Evolutionary conservation across 2,888 invertebrate genomes (phyloP), one percentile per base, ranked within the genome.

Genomic region (Pilophorus perplexus): DNA sequence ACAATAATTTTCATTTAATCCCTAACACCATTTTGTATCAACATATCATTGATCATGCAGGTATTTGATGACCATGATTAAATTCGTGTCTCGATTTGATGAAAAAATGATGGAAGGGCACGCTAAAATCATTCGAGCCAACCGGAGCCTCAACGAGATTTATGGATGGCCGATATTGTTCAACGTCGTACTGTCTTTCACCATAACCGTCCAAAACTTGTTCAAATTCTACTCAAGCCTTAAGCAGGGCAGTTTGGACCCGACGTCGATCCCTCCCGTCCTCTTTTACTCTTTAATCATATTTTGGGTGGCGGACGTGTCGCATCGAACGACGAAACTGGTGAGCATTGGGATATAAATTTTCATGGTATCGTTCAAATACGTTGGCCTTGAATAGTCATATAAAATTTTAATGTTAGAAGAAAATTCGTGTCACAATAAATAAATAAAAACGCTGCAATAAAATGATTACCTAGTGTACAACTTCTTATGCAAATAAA

Each of bases 81-180:
- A 48, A 48, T 48, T 23, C 3, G 18, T 18, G 22, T 4, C 23
- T 1, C 5, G 22, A 12, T 48, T 48, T 18, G 48, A 48, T 22
- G 48, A 48, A 5, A 48, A 12, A 20, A 48, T 22, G 48, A 16
- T 48, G 48, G 48, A 48, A 22, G 23, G 20, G 1, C 48, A 48
- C 18, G 14, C 23, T 3, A 48, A 48, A 22, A 20, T 48, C 3
- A 48, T 48, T 12, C 14, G 12, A 2, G 48, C 48, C n/a, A 20
- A 48, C 48, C 20, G 23, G n/a, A 2, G n/a, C 23, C 5, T 48
- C 20, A 48, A 48, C 48, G 48, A 48, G 22, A 48, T 22, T 3
- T 48, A 48, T 22, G 48, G 48, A 22, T n/a, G 5, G 1, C 48
- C 48, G 6, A 23, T 48, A 20, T 48, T 48, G 12, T 18, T 20